Evolutionary conservation across 1,140 invertebrate species (phyloP), one percentile per base, ranked within the genome.

Genomic region (Brachionus plicatilis): DNA sequence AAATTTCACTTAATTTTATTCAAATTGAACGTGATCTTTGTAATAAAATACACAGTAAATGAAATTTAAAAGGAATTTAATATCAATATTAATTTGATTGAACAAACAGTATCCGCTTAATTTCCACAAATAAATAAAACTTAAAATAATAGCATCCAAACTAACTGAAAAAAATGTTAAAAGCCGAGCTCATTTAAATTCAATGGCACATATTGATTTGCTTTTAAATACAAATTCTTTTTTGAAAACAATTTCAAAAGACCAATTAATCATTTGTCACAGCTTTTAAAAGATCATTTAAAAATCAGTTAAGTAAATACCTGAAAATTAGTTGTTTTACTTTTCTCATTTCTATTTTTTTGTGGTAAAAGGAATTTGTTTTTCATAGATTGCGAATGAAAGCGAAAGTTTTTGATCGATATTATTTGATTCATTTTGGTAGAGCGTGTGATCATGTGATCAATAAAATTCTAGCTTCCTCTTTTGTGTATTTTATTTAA

Each of bases 381-480:
- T 41, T 68, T 72, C 8, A 20, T 43, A 43, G 17, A n/a, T 37
- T 43, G 17, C 9, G 11, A 41, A 72, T 72, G 14, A 72, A 72
- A 72, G 17, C 41, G n/a, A 68, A 68, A 14, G 17, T 72, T 72
- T 72, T 72, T 72, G 33, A 43, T 41, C 17, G 33, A 72, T 72
- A 24, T 72, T 5, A n/a, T 72, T 72, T n/a, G 4, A 12, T 72
- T 41, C 33, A n/a, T 43, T 41, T 72, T 72, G 14, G 17, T 72
- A 20, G 17, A 72, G 68, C 68, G 68, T 72, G 68, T 72, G 68
- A 72, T 72, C 68, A 43, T 72, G 68, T 72, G 68, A 72, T 72
- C 68, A 41, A 72, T 8, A 60, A 72, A 72, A 72, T 72, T 68
- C 33, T 72, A 43, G 37, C n/a, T 72, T 72, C 33, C 68, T 14